A percentile compares a stretch with the other conserved stretches of the same genome.
phyloP scores from a whole-genome alignment of 2,888 invertebrate species.

The Hyppa rectilinea region DNA sequence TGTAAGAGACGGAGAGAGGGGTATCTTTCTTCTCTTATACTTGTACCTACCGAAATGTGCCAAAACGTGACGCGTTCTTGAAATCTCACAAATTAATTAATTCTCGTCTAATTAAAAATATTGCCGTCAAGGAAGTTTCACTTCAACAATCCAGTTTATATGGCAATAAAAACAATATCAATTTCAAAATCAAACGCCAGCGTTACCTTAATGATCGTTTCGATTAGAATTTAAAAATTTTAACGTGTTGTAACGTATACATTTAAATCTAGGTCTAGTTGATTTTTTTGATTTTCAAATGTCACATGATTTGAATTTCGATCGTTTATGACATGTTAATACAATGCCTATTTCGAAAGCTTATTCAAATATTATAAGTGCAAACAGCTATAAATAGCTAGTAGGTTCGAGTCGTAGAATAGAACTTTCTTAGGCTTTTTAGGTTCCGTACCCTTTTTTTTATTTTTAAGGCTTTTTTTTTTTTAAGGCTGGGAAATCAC shows the following conservation, averaged over 20 bases:
- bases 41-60: too few relatives aligned
- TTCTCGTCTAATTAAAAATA: too few relatives aligned
- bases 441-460: too few relatives aligned
- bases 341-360: conserved; percentile 1
- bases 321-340: neutral
- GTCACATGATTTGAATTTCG: neutral
- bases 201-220: conserved; percentile 15
- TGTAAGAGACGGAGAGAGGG: too few relatives aligned
- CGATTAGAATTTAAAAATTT: conserved; percentile 9
- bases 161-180: neutral
- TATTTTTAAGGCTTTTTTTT: too few relatives aligned
- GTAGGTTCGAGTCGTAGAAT: neutral
- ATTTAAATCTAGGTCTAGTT: conserved; percentile 9
- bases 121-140: too few relatives aligned
- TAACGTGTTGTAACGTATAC: neutral
- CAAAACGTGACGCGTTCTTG: too few relatives aligned
- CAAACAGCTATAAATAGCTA: neutral
- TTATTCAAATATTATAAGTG: neutral
- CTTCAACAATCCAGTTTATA: neutral
- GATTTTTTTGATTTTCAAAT: conserved; percentile 1
- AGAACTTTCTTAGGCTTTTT: neutral
- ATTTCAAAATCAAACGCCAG: conserved; percentile 1
- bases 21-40: too few relatives aligned
- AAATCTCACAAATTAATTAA: too few relatives aligned
- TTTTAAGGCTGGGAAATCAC: too few relatives aligned